A percentile compares a stretch with the other conserved stretches of the same genome.
Conservation (phyloP, 92 coral and sea anemone genomes). For the Pocillopora grandis region DNA sequence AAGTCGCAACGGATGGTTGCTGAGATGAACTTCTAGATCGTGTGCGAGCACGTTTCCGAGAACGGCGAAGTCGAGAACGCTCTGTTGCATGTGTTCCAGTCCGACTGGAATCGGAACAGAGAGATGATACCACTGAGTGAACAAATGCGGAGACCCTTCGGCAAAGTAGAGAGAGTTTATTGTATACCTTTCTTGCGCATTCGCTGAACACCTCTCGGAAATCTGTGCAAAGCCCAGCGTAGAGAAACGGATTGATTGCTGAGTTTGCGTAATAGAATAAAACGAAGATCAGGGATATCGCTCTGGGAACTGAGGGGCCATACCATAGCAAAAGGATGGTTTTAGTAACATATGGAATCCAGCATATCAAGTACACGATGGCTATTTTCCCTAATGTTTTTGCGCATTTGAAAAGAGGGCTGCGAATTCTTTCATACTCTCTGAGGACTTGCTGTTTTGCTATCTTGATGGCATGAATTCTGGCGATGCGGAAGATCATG, state of each 20-base stretch:
- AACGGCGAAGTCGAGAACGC: slow-evolving; percentile 64
- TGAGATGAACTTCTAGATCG: slow-evolving; percentile 30
- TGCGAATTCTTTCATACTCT: slow-evolving; percentile 59
- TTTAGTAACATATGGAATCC: slow-evolving; percentile 74
- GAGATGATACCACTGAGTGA: slow-evolving; percentile 11
- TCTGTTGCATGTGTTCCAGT: slow-evolving; percentile 59
- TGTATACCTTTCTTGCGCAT: slow-evolving; percentile 30
- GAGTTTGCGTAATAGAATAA: slow-evolving; percentile 67
- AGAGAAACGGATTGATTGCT: slow-evolving; percentile 76
- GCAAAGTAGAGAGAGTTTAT: not conserved
- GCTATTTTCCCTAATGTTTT: slow-evolving; percentile 79
- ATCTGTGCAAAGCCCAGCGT: slow-evolving; percentile 83
- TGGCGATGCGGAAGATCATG: slow-evolving; percentile 75
- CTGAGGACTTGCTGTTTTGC: slow-evolving; percentile 56
- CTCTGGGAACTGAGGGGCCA: slow-evolving; percentile 1
- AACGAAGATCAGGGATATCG: slow-evolving; percentile 49
- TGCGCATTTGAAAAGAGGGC: slow-evolving; percentile 73
- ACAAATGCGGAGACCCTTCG: not conserved
- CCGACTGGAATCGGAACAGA: not conserved
- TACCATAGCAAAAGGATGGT: not conserved
- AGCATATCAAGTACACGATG: slow-evolving; percentile 70
- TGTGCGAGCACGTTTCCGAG: slow-evolving; percentile 56
- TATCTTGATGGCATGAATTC: slow-evolving; percentile 71
- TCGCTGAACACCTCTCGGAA: slow-evolving; percentile 61
- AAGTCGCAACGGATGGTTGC: slow-evolving; percentile 18